phyloP scores from a whole-genome alignment of 1,140 invertebrate genomes.

The Octopus sinensis region DNA sequence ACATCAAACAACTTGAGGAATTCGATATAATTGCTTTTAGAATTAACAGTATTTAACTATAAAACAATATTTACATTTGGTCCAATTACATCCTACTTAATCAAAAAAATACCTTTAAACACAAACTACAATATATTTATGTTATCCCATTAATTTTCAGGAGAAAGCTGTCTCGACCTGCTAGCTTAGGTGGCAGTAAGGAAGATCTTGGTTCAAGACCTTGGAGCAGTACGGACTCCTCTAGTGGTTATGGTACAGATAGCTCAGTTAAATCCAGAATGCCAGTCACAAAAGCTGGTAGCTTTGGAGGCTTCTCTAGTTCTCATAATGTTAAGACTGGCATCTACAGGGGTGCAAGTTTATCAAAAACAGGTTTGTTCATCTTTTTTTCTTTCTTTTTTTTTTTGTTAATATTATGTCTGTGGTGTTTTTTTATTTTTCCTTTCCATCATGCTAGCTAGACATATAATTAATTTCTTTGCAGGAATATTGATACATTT shows the following conservation, averaged over 20 bases:
- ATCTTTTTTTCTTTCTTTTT: background rate
- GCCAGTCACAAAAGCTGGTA: slow-evolving; percentile 10
- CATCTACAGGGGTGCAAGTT: background rate
- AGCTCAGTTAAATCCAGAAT: slow-evolving; percentile 10
- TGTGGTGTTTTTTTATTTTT: too few relatives aligned
- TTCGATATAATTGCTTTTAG: too few relatives aligned
- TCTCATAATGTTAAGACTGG: slow-evolving; percentile 7
- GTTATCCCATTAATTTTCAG: background rate
- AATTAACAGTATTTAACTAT: too few relatives aligned
- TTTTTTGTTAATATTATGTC: too few relatives aligned
- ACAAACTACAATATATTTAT: background rate
- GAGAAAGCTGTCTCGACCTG: slow-evolving; percentile 11
- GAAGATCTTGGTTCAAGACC: slow-evolving; percentile 10
- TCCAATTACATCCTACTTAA: background rate
- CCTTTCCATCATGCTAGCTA: too few relatives aligned
- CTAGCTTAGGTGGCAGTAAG: slow-evolving; percentile 7
- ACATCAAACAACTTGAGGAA: too few relatives aligned
- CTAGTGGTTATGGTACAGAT: slow-evolving; percentile 11
- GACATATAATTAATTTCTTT: too few relatives aligned
- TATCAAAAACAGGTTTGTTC: slow-evolving; percentile 7
- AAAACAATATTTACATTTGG: too few relatives aligned
- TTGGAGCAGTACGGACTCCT: slow-evolving; percentile 12
- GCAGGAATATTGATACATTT: too few relatives aligned
- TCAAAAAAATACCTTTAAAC: background rate
- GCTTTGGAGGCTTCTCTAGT: slow-evolving; percentile 6